Base-by-base conservation (phyloP, 2,113 vertebrate species). In the Lophura nycthemera region DNA sequence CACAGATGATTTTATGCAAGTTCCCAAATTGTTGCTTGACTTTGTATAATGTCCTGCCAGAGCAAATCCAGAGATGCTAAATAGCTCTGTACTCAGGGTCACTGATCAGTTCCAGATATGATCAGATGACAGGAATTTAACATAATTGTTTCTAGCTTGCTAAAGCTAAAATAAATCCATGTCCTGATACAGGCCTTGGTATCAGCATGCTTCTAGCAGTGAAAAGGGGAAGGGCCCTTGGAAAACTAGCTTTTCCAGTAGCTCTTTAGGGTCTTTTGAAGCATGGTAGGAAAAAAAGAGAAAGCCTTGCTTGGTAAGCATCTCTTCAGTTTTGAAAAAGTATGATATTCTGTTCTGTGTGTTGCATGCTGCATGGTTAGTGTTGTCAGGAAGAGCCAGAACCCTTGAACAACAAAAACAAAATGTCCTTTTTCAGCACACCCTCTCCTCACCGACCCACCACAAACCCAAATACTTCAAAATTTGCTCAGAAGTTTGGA, bases 401-500 rank as follows among this genome's bases (percentile, higher is more conserved):
- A 25, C 18, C 71, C 52, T 24, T 47, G 65, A 43, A 57, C 38
- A 43, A 61, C 19, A 42, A 70, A 20, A 27, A 63, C 6, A 29
- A 60, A 17, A 57, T 25, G 11, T 57, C 43, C 40, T 8, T 0
- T 93, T 95, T 50, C 90, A 98, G 98, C 92, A 89, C 92, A 0
- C 97, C 97, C 45, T 95, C 96, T 74, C 97, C 97, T 65, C 98
- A 99, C 95, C 98, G 96, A 74, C 98, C 99, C 40, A 99, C 98
- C 56, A 99, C 98, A 95, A 99, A 97, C 92, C 97, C 98, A 88
- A 99, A 99, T 95, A 97, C 98, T 20, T 99, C 99, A 61, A 99
- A 99, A 84, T 99, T 98, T 0, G 99, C 99, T 79, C 99, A 99
- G 98, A 99, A 99, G 96, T 99, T 98, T 1, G 99, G 98, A 21